phyloP scores from a whole-genome alignment of 92 coral and sea anemone species.

The Palythoa grandis region DNA sequence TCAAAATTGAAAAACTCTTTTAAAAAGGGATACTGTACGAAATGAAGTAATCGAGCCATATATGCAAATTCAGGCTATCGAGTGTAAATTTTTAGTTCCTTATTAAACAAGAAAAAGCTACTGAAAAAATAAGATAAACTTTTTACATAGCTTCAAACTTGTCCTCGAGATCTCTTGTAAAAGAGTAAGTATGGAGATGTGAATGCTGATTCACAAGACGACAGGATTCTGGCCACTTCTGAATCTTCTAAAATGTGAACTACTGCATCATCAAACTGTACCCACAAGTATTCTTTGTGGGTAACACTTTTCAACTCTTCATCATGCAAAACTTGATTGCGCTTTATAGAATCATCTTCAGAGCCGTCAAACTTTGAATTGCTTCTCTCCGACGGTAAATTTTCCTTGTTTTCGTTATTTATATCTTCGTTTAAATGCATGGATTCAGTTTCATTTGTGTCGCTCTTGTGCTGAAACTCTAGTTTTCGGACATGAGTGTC shows the following conservation, averaged over 20 bases:
- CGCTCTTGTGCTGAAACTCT: slow-evolving; percentile 53
- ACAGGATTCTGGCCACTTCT: slow-evolving; percentile 76
- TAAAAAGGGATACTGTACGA: no score
- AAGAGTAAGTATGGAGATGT: slow-evolving; percentile 92
- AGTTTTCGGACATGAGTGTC: slow-evolving; percentile 67
- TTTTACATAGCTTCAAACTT: neutral
- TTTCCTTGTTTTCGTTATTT: slow-evolving; percentile 38
- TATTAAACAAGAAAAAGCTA: neutral
- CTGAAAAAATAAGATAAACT: neutral
- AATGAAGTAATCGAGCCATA: no score
- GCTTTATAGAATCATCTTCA: neutral
- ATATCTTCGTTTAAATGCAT: neutral
- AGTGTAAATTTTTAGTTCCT: neutral
- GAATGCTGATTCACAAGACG: slow-evolving; percentile 90
- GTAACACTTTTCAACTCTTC: neutral
- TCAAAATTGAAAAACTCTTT: no score
- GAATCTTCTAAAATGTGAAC: slow-evolving; percentile 71
- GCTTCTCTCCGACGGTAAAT: slow-evolving; percentile 1
- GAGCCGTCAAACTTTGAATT: neutral
- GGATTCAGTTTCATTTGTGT: neutral
- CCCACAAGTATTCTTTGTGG: slow-evolving; percentile 55
- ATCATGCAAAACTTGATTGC: neutral
- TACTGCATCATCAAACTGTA: slow-evolving; percentile 95
- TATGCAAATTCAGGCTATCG: no score
- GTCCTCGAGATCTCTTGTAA: slow-evolving; percentile 54